Base-by-base conservation (phyloP, 2,888 invertebrate species). In the Folsomia candida region DNA sequence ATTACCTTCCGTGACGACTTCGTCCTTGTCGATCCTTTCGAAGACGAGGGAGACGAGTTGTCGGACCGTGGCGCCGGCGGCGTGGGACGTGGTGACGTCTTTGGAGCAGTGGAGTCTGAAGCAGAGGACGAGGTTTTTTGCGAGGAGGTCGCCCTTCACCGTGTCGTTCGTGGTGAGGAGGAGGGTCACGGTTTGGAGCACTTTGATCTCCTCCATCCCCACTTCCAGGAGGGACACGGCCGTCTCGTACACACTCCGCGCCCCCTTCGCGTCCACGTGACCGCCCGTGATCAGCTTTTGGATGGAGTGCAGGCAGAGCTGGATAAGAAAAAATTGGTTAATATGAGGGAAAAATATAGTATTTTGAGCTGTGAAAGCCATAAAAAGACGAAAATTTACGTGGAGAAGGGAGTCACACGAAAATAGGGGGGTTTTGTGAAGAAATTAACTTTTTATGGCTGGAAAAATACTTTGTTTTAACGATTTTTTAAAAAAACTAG, bases 91-190 rank as follows among this genome's bases (percentile, higher is more conserved):
- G 72, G 95, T 95, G 1, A 91, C 89, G 85, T 98, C 97, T 83
- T 94, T 93, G 6, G 94, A 90, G 80, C 94, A 93, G 83, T 98
- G 96, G 81, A 99, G 88, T n/a, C 96, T 91, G 85, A 99, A 96
- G 83, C 97, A 97, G 78, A 98, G 86, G 59, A 97, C 98, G 83
- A 96, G 86, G 68, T 93, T 94, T 93, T 94, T 94, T 25, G 98
- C 93, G 73, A 99, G 85, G 2, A 93, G 92, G 81, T 96, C 95
- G 67, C 97, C 97, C 83, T 94, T 94, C 47, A 98, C 97, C 66
- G 97, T 87, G 71, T 93, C 90, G 77, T 95, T 97, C n/a, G 97
- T 96, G 59, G 97, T 97, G 75, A 99, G 88, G 69, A 99, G 85
- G 26, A 98, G 85, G 0, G 97, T 96, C 18, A 97, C 93, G 0